Evolutionary conservation across 1,140 invertebrate genomes (phyloP), one percentile per base, ranked within the genome.

Genomic region (Neuroterus valhalla): DNA sequence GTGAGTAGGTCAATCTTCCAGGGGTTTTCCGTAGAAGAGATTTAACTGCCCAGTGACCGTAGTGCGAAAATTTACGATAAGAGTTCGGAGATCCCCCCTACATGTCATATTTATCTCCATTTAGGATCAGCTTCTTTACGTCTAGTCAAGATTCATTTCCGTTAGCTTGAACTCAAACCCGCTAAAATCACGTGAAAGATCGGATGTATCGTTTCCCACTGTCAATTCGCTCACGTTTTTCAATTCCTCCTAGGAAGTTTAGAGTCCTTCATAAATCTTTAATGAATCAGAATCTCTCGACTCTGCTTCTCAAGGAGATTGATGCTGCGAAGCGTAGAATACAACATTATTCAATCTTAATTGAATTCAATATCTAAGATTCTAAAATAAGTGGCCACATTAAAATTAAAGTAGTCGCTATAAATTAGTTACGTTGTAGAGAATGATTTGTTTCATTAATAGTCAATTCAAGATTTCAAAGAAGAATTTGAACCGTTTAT

Each of bases 71-170:
- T 55, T 55, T 55, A 55, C 52, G 52, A 55, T 23, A 26, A 21
- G 15, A 55, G 52, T 55, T 14, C 21, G 2, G 52, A 23, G 52
- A 55, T 55, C 26, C 52, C 21, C 50, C 52, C 52, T 55, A 15
- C 26, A 55, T 26, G 21, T 23, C 23, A 23, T 55, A 55, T 26
- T 14, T 55, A 55, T 55, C 52, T 55, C 21, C 21, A 21, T 21
- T 21, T 3, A 23, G 23, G 21, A 55, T 55, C 52, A 55, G 15
- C 52, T 55, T 55, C 52, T 55, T 55, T 31, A 31, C 52, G 23
- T 55, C 52, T 55, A 55, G 52, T 12, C 23, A 31, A 31, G 52
- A 55, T 55, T 55, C 52, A 55, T 55, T 55, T 55, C 52, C 52
- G 19, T 55, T 55, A 12, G 21, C 1, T 55, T 55, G 21, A 21